phyloP scores from a whole-genome alignment of 2,113 vertebrate genomes.

The Tachycineta bicolor region DNA sequence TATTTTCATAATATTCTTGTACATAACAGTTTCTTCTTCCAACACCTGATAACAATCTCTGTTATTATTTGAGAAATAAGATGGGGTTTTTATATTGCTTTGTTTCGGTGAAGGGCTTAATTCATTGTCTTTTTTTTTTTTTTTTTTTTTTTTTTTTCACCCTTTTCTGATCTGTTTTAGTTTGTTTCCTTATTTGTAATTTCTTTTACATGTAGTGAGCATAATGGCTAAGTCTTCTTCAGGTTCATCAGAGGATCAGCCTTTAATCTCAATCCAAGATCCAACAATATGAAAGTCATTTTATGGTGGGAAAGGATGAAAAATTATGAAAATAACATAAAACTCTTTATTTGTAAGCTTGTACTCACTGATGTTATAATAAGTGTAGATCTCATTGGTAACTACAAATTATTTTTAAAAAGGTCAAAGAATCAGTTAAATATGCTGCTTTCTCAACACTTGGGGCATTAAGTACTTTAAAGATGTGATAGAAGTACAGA shows the following conservation, averaged over 20 bases:
- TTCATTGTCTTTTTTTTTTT: neutral
- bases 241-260: neutral
- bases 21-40: neutral
- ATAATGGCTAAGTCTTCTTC: neutral
- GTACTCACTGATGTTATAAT: neutral
- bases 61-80: neutral
- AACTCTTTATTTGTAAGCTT: neutral
- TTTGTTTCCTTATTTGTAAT: neutral
- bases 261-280: neutral
- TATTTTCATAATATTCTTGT: neutral
- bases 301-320: neutral
- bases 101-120: fast-evolving
- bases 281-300: neutral
- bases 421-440: neutral
- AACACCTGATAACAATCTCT: neutral
- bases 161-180: neutral
- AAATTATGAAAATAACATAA: neutral
- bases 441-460: neutral
- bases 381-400: neutral
- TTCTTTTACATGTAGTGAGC: neutral
- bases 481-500: neutral
- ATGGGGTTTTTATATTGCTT: neutral
- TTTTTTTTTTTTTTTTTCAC: neutral
- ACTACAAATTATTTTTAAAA: neutral
- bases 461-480: neutral